These are phyloP conservation scores for Bellardia pandia DNA, from an alignment of 2,888 invertebrate species.

Conservation along the genomic window DNA sequence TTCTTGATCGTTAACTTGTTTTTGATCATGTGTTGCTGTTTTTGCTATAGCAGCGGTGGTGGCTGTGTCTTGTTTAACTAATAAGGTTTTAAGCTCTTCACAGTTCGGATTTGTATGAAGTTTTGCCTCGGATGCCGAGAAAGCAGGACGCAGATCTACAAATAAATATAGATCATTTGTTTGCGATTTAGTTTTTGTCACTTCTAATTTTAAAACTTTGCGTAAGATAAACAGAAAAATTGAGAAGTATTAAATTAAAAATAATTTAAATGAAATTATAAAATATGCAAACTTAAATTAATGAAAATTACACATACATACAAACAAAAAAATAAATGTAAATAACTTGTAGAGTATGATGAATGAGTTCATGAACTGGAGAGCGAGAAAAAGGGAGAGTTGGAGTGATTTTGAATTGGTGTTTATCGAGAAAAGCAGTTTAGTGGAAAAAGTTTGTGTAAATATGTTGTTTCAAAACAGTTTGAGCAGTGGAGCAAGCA, in stretches of 20 bases:
- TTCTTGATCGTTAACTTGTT: constrained; percentile 28
- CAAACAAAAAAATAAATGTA: background rate
- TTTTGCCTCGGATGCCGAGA: constrained; percentile 84
- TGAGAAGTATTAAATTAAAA: constrained; percentile 20
- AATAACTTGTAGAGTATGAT: constrained; percentile 18
- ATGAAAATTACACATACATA: background rate
- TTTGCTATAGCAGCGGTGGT: background rate
- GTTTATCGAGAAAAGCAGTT: constrained; percentile 6
- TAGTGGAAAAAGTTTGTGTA: background rate
- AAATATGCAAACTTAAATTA: constrained; percentile 24
- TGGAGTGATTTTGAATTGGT: constrained; percentile 15
- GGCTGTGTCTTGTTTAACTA: constrained; percentile 63
- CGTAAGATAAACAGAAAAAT: constrained; percentile 16
- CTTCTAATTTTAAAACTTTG: constrained; percentile 30
- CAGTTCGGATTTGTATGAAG: constrained; percentile 81
- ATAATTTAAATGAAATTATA: background rate
- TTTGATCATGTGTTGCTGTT: constrained; percentile 44
- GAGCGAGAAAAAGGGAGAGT: background rate
- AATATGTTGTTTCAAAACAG: background rate
- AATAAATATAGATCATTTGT: constrained; percentile 82
- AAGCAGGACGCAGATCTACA: constrained; percentile 85
- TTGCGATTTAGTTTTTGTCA: constrained; percentile 45
- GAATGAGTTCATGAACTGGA: constrained; percentile 22
- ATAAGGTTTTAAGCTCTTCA: constrained; percentile 74
- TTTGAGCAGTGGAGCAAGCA: background rate